Percentiles rank a stretch among this genome's conserved stretches.
Conservation (phyloP, 2,797 vertebrate genomes). For the Enteromius afrohamiltoni region DNA sequence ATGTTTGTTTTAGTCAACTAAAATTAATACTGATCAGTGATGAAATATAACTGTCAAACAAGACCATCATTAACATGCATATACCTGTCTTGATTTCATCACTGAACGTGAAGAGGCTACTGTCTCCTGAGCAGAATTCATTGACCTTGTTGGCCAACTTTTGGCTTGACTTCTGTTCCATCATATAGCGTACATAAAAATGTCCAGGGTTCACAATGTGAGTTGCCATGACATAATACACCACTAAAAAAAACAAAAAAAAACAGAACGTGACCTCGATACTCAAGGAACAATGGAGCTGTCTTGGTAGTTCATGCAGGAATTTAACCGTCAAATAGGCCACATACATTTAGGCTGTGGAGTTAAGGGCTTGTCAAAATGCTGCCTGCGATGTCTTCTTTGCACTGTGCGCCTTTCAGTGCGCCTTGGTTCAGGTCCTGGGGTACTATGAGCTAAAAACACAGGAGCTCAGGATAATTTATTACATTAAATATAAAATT, state of each 20-base stretch:
- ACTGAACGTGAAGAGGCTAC: constrained; percentile 58
- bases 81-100: constrained; percentile 60
- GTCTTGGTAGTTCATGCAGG: too few species aligned
- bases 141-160: constrained; percentile 68
- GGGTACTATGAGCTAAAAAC: not conserved
- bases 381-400: constrained; percentile 20
- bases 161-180: constrained; percentile 60
- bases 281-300: not conserved
- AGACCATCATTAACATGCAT: not conserved
- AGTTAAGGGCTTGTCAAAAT: not conserved
- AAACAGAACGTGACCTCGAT: not conserved
- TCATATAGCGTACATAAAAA: constrained; percentile 73
- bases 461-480: not conserved
- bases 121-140: constrained; percentile 57
- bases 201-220: constrained; percentile 77
- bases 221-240: constrained; percentile 71
- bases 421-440: not conserved
- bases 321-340: not conserved
- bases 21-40: not conserved
- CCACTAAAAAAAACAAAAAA: constrained; percentile 27
- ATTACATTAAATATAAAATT: not conserved
- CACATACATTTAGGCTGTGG: constrained; percentile 57
- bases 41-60: not conserved
- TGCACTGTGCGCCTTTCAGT: not conserved
- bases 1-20: not conserved